Conservation (phyloP, 2,888 invertebrate genomes). For the Macrophya alboannulata region DNA sequence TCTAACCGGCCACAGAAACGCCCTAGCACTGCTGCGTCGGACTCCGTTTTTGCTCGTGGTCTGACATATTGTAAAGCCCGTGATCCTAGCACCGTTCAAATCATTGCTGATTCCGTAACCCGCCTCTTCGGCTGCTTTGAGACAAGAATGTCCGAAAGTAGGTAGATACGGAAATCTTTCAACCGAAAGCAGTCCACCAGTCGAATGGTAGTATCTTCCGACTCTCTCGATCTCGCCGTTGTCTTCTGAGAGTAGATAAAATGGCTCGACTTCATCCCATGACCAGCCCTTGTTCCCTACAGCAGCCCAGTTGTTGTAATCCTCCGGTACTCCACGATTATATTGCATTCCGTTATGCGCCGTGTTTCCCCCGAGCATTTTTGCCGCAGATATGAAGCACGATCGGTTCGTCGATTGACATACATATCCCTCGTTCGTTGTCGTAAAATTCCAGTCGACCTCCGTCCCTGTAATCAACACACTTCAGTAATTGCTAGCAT, state of each 20-base stretch:
- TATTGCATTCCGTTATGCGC: slow-evolving; percentile 93
- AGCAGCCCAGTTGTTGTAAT: slow-evolving; percentile 89
- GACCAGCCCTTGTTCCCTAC: slow-evolving; percentile 90
- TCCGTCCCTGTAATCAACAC: slow-evolving; percentile 76
- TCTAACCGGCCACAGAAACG: slow-evolving; percentile 83
- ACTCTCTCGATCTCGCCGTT: slow-evolving; percentile 85
- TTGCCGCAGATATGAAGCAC: slow-evolving; percentile 88
- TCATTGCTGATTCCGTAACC: slow-evolving; percentile 85
- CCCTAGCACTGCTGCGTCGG: slow-evolving; percentile 84
- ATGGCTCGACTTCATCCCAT: slow-evolving; percentile 88
- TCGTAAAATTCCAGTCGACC: slow-evolving; percentile 87
- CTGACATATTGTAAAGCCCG: slow-evolving; percentile 86
- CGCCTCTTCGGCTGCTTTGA: slow-evolving; percentile 84
- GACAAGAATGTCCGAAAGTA: slow-evolving; percentile 83
- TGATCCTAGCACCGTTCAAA: slow-evolving; percentile 71
- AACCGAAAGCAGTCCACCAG: slow-evolving; percentile 84
- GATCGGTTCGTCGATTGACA: slow-evolving; percentile 81
- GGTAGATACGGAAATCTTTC: slow-evolving; percentile 86
- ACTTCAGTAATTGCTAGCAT: not conserved
- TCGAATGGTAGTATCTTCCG: slow-evolving; percentile 83
- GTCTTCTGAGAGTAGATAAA: slow-evolving; percentile 87
- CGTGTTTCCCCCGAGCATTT: slow-evolving; percentile 87
- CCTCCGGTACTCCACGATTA: slow-evolving; percentile 88
- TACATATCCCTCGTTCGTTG: slow-evolving; percentile 84
- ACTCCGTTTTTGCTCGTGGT: slow-evolving; percentile 84